These are phyloP conservation scores for Oophaga sylvatica DNA, from an alignment of 2,797 vertebrate genomes.

Conservation along the genomic window DNA sequence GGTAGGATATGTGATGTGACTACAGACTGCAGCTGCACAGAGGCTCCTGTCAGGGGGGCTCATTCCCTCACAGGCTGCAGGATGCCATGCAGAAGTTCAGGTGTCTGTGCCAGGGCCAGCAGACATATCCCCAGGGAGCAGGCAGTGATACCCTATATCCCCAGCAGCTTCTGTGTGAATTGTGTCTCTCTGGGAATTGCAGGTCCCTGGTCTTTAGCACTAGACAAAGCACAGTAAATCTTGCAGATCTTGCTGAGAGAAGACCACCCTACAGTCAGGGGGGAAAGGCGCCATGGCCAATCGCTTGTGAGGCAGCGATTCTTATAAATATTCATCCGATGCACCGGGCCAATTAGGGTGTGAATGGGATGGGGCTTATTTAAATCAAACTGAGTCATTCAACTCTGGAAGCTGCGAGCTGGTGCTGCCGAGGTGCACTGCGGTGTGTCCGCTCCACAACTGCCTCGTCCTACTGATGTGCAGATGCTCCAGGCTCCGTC, in stretches of 20 bases:
- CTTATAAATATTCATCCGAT: constrained; percentile 51
- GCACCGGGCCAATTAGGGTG: constrained; percentile 40
- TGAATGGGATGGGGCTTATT: constrained; percentile 39
- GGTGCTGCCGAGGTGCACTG: constrained; percentile 18
- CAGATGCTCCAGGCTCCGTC: not conserved
- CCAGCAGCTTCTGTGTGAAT: constrained; percentile 13
- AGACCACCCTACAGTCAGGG: constrained; percentile 44
- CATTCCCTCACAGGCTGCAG: constrained; percentile 49
- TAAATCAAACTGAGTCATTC: constrained; percentile 61
- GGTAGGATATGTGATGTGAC: constrained; percentile 20
- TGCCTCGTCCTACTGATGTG: not conserved
- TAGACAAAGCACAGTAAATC: constrained; percentile 54
- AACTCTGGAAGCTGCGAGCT: constrained; percentile 31
- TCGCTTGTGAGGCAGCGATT: constrained; percentile 9
- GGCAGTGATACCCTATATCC: not conserved
- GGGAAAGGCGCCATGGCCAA: constrained; percentile 16
- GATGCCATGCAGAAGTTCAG: constrained; percentile 24
- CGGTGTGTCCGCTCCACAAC: not conserved
- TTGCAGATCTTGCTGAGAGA: constrained; percentile 44
- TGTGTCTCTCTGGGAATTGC: constrained; percentile 42
- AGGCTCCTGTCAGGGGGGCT: constrained; percentile 8
- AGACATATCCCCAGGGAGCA: constrained; percentile 15
- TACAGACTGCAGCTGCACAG: not conserved
- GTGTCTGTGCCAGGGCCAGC: not conserved
- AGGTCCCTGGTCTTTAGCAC: constrained; percentile 45